phyloP scores from a whole-genome alignment of 2,113 vertebrate genomes.

The Podarcis cretensis region DNA sequence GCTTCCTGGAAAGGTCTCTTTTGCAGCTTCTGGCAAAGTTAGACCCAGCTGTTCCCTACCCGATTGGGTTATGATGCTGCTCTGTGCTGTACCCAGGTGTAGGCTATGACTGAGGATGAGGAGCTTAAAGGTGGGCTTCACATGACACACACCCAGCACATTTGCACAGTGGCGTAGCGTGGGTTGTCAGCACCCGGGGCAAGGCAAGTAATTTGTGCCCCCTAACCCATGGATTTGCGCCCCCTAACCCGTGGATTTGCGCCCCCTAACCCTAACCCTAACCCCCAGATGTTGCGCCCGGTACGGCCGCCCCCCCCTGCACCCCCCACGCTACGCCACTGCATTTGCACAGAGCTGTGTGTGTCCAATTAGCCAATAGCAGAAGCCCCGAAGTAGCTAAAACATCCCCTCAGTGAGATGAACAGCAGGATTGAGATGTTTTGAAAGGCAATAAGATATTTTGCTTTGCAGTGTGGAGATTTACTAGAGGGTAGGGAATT shows the following conservation, averaged over 20 bases:
- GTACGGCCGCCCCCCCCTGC: too few species aligned
- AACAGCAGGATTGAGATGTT: background rate
- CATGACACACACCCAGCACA: background rate
- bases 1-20: background rate
- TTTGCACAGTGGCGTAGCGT: too few species aligned
- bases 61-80: background rate
- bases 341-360: background rate
- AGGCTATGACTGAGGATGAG: rapidly evolving
- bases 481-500: background rate
- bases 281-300: too few species aligned
- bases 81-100: background rate
- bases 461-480: background rate
- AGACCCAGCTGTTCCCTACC: too few species aligned
- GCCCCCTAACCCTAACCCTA: too few species aligned
- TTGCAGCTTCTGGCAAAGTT: background rate
- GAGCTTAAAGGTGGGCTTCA: background rate
- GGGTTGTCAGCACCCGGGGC: too few species aligned
- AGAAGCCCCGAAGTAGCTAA: background rate
- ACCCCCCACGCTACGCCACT: too few species aligned
- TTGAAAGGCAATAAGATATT: too few species aligned
- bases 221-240: too few species aligned
- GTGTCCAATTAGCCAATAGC: background rate
- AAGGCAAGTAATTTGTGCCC: too few species aligned
- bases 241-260: too few species aligned
- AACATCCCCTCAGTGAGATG: background rate